Evolutionary conservation across 2,888 invertebrate genomes (phyloP).

Genomic region (Orthosia gothica): DNA sequence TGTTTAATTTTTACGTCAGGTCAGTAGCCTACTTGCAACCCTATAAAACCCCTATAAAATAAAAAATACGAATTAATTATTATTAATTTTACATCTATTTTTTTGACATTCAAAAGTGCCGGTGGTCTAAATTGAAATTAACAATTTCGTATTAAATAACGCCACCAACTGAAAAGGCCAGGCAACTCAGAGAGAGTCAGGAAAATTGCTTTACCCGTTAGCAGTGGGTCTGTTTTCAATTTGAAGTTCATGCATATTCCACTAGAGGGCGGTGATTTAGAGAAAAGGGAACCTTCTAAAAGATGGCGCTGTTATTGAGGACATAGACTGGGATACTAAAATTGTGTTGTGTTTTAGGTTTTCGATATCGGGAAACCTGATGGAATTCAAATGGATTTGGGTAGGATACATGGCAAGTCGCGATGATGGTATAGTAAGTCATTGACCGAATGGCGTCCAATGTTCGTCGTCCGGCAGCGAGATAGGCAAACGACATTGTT

Average conservation of each 20-base stretch:
- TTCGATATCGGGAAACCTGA: no score
- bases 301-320: conserved; percentile 31
- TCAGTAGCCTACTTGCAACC: no score
- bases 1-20: neutral
- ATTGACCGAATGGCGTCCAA: no score
- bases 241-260: neutral
- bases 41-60: neutral
- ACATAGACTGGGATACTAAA: neutral
- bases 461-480: no score
- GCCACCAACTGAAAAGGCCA: conserved; percentile 38
- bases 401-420: no score
- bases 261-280: conserved; percentile 31
- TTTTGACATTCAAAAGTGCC: no score
- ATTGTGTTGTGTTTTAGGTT: neutral
- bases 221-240: neutral
- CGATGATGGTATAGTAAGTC: no score
- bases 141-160: conserved; percentile 13
- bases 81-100: no score
- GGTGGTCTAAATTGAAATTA: no score
- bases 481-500: no score
- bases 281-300: neutral
- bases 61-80: neutral
- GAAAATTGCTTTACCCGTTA: neutral
- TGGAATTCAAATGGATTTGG: no score
- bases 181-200: conserved; percentile 6